Evolutionary conservation across 2,797 vertebrate species (phyloP), one percentile per base, ranked within the genome.

Genomic region (Meda fulgida): DNA sequence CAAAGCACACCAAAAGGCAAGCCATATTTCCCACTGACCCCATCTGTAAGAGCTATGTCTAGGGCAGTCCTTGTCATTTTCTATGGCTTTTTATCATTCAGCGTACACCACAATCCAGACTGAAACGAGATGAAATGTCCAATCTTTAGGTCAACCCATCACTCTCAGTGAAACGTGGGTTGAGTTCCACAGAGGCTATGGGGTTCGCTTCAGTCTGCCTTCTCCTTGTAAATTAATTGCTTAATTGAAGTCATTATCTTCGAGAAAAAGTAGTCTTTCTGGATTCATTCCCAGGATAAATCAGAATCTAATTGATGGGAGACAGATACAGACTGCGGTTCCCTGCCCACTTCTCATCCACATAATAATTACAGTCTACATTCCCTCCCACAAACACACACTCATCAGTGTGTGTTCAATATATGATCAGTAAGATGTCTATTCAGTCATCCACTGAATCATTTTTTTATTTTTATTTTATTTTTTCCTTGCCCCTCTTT

Each of bases 361-460:
- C 40, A 40, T 31, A 51, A 71, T 81, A 73, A 87, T 88, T 87
- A 84, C 19, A 13, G 16, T 18, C 80, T 34, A 26, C 16, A 9
- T 79, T 67, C 19, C 60, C 72, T 46, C 34, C 63, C 70, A 78
- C 83, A 87, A 75, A 51, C 29, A 65, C 63, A 65, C 63, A 65
- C 29, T 31, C 60, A 97, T 38, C 97, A 97, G 60, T 31, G n/a
- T 8, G 18, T 46, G 58, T 13, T 73, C 29, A 72, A 19, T 19
- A 72, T 48, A 31, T 51, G 26, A 51, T 73, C 71, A 31, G 18
- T 51, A 9, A 72, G 26, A 73, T 73, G 19, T 34, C 18, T 75
- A 6, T 73, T 51, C 18, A 21, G 16, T 31, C 43, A 51, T 51
- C 26, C 2, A 34, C 72, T 75, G 18, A 19, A 48, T 5, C 36